Evolutionary conservation across 2,888 invertebrate species (phyloP).

Genomic region (Ferrisia virgata): DNA sequence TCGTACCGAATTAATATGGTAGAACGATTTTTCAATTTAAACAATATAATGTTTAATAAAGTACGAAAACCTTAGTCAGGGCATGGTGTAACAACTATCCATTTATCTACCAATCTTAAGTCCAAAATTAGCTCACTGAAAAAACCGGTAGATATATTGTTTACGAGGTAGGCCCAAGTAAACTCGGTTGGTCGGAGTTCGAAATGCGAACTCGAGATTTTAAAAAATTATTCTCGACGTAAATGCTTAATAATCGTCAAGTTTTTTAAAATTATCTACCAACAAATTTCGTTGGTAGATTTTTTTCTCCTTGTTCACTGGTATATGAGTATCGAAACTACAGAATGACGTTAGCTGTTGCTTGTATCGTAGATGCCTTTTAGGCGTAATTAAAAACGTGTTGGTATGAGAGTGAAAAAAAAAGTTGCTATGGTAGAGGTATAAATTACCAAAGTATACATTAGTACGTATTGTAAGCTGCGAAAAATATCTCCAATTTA

Average conservation of each 20-base stretch:
- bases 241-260: conserved; percentile 2
- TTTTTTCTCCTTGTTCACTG: background rate
- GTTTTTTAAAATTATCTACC: conserved; percentile 15
- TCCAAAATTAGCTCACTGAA: background rate
- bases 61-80: background rate
- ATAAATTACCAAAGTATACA: too few species aligned
- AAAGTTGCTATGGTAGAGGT: background rate
- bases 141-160: background rate
- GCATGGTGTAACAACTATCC: background rate
- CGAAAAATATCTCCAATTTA: background rate
- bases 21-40: background rate
- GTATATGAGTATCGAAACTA: background rate
- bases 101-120: background rate
- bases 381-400: background rate
- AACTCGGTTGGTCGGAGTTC: background rate
- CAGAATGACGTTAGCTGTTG: background rate
- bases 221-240: background rate
- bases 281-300: background rate
- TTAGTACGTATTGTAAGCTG: background rate
- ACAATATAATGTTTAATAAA: background rate
- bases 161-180: background rate
- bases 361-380: background rate
- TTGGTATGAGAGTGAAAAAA: too few species aligned
- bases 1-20: background rate
- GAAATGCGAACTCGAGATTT: background rate